Percentiles rank a stretch among this genome's conserved stretches.
These are phyloP conservation scores for Eurystomus gularis DNA, from an alignment of 2,113 vertebrate genomes.

Conservation along the genomic window DNA sequence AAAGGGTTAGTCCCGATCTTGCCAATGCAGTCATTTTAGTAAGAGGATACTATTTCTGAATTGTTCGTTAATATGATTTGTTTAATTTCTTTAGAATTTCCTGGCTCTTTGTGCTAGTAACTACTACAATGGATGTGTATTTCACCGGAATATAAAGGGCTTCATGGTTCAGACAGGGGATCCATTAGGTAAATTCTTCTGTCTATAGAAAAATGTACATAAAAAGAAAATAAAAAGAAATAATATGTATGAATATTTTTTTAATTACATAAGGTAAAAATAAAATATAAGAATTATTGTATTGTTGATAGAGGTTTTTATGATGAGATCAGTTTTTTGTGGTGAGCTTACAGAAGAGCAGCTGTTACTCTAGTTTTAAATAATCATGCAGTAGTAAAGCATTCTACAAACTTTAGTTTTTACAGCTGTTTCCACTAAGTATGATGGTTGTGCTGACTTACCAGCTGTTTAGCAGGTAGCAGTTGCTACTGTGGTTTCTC, in stretches of 20 bases:
- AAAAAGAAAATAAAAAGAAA: background rate
- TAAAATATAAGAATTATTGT: background rate
- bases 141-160: conserved; percentile 97
- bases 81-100: conserved; percentile 86
- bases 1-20: background rate
- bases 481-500: background rate
- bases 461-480: background rate
- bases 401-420: background rate
- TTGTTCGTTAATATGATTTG: conserved; percentile 25
- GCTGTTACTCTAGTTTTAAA: background rate
- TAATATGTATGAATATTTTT: background rate
- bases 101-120: conserved; percentile 92
- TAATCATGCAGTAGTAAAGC: background rate
- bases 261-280: background rate
- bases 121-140: conserved; percentile 90
- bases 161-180: conserved; percentile 99
- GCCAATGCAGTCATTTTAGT: background rate
- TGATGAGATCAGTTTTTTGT: background rate
- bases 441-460: background rate
- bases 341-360: background rate
- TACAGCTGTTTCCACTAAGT: background rate
- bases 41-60: background rate
- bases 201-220: background rate
- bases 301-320: background rate
- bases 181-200: conserved; percentile 84